Base-by-base conservation (phyloP, 2,797 vertebrate species). In the Channallabes apus region DNA sequence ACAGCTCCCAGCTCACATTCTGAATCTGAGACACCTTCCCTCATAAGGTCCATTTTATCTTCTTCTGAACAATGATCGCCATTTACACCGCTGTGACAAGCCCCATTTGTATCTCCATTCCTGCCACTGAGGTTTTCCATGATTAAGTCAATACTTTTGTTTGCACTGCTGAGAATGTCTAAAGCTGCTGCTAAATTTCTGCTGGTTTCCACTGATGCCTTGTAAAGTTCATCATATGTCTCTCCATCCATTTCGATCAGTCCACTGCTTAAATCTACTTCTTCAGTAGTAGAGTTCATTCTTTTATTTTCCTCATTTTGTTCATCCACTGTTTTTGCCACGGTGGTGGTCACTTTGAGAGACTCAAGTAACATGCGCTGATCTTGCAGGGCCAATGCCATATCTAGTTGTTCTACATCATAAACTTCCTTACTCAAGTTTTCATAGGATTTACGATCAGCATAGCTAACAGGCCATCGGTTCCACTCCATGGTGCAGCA, bases 401-500 rank as follows among this genome's bases (percentile, higher is more conserved):
- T 98, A 90, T 99, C 98, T 54, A 99, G 92, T 90, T 99, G 98
- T 88, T 99, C 98, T 88, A 99, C 98, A 90, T 97, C 96, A 89
- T 97, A 97, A 81, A 98, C 96, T 89, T 99, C 98, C 95, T 96
- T 97, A 92, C 97, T 99, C 88, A 99, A 92, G 93, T 97, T 98
- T 92, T 99, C 98, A 0, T 99, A 99, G 1, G 98, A 99, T 92
- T 99, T 98, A 87, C 96, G 95, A 89, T 99, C 98, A 9, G 98
- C 95, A 0, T 99, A 99, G 93, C 97, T 99, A 84, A 99, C 97
- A 0, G 98, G 98, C 98, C 98, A 99, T 91, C 98, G 96, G 89
- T 99, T 99, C 98, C 98, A 99, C 90, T 99, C 98, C 98, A 99
- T 99, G 24, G 98, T 99, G 89, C 98, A 99, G 90, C 98, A 99